phyloP scores from a whole-genome alignment of 30 jellyfish, hydroid and myxozoan species.

The Calvadosia cruxmelitensis region DNA sequence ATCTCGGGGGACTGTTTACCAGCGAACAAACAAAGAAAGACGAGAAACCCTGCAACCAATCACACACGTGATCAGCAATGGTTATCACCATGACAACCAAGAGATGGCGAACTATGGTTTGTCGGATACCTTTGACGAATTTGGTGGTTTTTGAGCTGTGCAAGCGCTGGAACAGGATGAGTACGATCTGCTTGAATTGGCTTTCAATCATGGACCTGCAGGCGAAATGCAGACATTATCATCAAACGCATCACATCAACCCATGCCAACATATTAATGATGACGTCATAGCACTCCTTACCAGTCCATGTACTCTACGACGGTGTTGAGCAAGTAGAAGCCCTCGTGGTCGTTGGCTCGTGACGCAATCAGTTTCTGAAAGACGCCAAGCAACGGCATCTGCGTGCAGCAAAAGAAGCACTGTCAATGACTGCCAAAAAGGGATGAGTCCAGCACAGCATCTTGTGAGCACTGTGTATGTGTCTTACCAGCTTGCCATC shows the following conservation, averaged over 20 bases:
- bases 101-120: too few species aligned
- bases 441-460: background rate
- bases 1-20: slow-evolving; percentile 56
- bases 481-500: slow-evolving; percentile 39
- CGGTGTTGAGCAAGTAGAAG: slow-evolving; percentile 58
- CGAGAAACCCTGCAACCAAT: slow-evolving; percentile 39
- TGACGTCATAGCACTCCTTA: slow-evolving; percentile 2
- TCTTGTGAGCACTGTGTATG: background rate
- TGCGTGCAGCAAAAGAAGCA: too few species aligned
- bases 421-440: background rate
- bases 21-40: slow-evolving; percentile 65
- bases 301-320: slow-evolving; percentile 82
- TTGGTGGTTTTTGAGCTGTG: slow-evolving; percentile 87
- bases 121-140: slow-evolving; percentile 89
- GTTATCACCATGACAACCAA: too few species aligned
- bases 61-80: too few species aligned
- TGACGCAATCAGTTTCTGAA: slow-evolving; percentile 90
- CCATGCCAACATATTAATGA: background rate
- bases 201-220: slow-evolving; percentile 54
- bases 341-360: slow-evolving; percentile 94
- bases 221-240: too few species aligned
- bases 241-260: background rate
- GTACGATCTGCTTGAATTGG: slow-evolving; percentile 33
- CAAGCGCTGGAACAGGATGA: slow-evolving; percentile 65
- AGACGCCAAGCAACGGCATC: slow-evolving; percentile 94